Percentiles rank a stretch among this genome's conserved stretches.
Conservation (phyloP, 2,113 vertebrate genomes). For the Pedetes capensis region DNA sequence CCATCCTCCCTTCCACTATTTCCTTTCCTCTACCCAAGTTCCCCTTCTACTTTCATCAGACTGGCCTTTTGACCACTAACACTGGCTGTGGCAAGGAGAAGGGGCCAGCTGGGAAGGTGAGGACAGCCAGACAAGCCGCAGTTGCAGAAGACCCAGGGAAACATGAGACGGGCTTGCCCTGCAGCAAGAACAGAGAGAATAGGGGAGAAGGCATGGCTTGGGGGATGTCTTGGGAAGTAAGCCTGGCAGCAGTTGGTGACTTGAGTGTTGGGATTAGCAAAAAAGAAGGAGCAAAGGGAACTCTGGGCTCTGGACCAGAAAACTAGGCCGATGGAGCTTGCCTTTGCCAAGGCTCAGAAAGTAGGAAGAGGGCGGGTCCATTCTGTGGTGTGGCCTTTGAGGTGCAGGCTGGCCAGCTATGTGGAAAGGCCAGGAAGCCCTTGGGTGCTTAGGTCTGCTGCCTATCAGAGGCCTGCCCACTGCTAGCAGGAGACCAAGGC, state of each 20-base stretch:
- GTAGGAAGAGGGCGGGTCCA: not conserved
- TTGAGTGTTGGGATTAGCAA: not conserved
- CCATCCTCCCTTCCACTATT: too few relatives aligned
- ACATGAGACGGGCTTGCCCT: not conserved
- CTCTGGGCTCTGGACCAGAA: not conserved
- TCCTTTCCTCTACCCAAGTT: too few relatives aligned
- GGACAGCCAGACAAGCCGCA: not conserved
- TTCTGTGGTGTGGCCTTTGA: not conserved
- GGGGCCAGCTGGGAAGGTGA: not conserved
- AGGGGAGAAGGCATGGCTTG: not conserved
- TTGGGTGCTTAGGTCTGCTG: not conserved
- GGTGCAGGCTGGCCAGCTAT: not conserved
- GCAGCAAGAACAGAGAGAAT: not conserved
- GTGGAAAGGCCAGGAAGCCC: not conserved
- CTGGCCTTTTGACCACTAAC: not conserved
- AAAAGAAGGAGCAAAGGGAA: not conserved
- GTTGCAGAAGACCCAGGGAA: not conserved
- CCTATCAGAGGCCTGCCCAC: not conserved
- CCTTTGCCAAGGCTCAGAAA: not conserved
- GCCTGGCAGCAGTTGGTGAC: not conserved
- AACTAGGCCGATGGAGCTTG: not conserved
- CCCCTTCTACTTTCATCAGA: too few relatives aligned
- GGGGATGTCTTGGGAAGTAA: not conserved
- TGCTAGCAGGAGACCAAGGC: not conserved
- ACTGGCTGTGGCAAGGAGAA: not conserved